Evolutionary conservation across 2,113 vertebrate species (phyloP), one percentile per base, ranked within the genome.

Genomic region (Tachycineta bicolor): DNA sequence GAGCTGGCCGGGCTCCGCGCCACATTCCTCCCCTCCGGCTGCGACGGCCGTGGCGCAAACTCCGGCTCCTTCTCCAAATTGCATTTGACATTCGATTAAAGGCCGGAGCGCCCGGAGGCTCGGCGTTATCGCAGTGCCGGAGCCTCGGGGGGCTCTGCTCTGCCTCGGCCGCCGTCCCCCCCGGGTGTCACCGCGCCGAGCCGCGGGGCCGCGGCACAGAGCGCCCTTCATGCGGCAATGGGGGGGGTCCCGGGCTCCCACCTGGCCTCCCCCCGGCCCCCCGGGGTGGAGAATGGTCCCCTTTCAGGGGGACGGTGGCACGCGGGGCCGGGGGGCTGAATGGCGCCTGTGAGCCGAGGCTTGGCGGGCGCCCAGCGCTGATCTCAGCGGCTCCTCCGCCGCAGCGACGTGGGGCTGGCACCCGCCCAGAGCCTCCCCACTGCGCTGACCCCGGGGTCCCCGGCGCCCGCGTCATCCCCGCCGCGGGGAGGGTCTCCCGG

Each of bases 41-140:
- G 89, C 53, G 0, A 31, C 26, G 56, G 78, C 52, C 25, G 25
- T 79, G 29, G 90, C 33, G 14, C 49, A 3, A 92, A 65, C 93
- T 74, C 81, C 49, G 0, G 25, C 90, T 96, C 87, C 96, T 69
- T 93, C 93, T 80, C 95, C 96, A 97, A 86, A 97, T 94, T 41
- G 19, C 93, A 52, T 97, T 90, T 93, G 95, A 96, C 97, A 93
- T 95, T 70, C 92, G 91, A 90, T 97, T 95, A 97, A 87, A 89
- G 88, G 58, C 96, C 1, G 24, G 58, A 87, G 87, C 29, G 9
- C 96, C 96, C 34, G 10, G 95, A 47, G 70, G 39, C 8, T 53
- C 93, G 0, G 18, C 5, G 91, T 53, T 47, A 79, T 20, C 33
- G 95, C 65, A 4, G 34, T 2, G 19, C 82, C 5, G 2, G 56